Conservation (phyloP, 2,797 vertebrate species). For the Amniataba percoides region DNA sequence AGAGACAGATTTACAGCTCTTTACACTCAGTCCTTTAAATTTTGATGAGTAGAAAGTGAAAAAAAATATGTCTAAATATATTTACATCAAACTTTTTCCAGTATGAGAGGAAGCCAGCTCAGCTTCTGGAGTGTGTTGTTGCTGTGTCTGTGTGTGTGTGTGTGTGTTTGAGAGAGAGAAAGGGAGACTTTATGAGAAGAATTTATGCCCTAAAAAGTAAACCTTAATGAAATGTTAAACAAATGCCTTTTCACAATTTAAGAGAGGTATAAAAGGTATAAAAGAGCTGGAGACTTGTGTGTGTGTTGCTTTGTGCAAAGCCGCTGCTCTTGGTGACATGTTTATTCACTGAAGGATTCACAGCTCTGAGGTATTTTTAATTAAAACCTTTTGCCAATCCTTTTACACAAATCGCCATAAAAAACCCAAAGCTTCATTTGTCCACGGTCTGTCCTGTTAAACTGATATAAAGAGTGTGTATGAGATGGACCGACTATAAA, state of each 20-base stretch:
- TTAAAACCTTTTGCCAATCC: constrained; percentile 27
- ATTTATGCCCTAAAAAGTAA: background rate
- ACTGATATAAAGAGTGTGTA: constrained; percentile 9
- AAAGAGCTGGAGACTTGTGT: background rate
- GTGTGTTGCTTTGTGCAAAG: constrained; percentile 11
- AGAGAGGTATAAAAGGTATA: background rate
- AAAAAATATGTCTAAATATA: background rate
- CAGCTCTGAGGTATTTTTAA: constrained; percentile 44
- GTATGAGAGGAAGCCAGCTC: background rate
- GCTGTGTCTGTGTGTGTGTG: background rate
- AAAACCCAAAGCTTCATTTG: background rate
- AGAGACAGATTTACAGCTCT: constrained; percentile 18
- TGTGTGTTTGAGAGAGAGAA: too few relatives aligned
- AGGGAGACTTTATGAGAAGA: background rate
- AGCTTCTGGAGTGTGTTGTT: background rate
- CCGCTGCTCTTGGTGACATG: constrained; percentile 22
- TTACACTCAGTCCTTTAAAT: constrained; percentile 6
- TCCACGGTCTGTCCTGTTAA: constrained; percentile 1
- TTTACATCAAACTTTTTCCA: background rate
- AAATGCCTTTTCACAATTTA: constrained; percentile 1
- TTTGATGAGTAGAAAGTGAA: background rate
- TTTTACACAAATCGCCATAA: constrained; percentile 28
- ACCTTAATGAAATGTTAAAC: constrained; percentile 20
- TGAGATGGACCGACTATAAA: background rate
- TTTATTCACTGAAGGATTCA: constrained; percentile 37